Base-by-base conservation (phyloP, 2,888 invertebrate genomes). In the Eurytoma adleriae region DNA sequence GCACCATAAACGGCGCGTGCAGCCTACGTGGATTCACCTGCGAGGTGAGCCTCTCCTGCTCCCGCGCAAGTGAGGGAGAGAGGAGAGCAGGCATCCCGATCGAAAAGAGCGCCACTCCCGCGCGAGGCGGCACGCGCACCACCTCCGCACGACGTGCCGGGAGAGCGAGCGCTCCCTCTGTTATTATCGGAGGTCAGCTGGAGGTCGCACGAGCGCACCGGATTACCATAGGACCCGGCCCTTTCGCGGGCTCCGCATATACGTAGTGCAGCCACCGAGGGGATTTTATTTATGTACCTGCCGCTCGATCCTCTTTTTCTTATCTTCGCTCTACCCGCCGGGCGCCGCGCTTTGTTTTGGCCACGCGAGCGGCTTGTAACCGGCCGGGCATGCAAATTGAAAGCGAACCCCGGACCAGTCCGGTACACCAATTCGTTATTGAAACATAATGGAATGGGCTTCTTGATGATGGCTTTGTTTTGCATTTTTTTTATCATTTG, bases 151-250 rank as follows among this genome's bases (percentile, higher is more conserved):
- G 72, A 75, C 76, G 76, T 64, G 71, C 78, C 54, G 30, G 40
- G 40, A 40, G 40, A 40, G 40, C 10, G 40, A 7, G 40, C 40
- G 40, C 74, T 24, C 69, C 30, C 84, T 85, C 84, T 85, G 86
- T 86, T 88, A 88, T 89, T 89, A 89, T 89, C 88, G 89, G 89
- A 89, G 89, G 89, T 89, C 87, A 89, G 86, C 85, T 80, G 84
- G 88, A 89, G 88, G 88, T 88, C 88, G 85, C 81, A 16, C 86
- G 84, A 27, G 40, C 64, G 40, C 59, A 40, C 62, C 20, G 83
- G 87, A 87, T 87, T 86, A 87, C 86, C 88, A 86, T 88, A 88
- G 83, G 83, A 85, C 40, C 40, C 85, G 84, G 84, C 85, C 85
- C 84, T 83, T 67, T 57, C 20, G 71, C 67, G 75, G 10, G 70